phyloP scores from a whole-genome alignment of 2,797 vertebrate species.

The Spinibarbus caldwelli region DNA sequence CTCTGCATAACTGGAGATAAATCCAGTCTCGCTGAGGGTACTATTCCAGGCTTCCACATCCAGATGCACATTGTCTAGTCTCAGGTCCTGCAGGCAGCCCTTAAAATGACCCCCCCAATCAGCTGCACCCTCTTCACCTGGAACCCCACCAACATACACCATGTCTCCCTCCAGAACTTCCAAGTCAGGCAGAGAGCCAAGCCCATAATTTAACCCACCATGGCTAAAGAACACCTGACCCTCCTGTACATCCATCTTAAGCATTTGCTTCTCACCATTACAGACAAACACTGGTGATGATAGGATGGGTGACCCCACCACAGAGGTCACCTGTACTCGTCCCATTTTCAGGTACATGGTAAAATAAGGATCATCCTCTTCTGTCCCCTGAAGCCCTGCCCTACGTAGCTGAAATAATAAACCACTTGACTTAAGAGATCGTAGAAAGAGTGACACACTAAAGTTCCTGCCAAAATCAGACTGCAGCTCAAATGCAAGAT shows the following conservation, averaged over 20 bases:
- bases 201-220: constrained; percentile 66
- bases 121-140: constrained; percentile 54
- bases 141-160: constrained; percentile 83
- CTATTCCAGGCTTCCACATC: constrained; percentile 65
- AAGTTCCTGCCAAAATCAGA: constrained; percentile 76
- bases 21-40: constrained; percentile 56
- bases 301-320: constrained; percentile 51
- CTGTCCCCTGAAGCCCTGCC: constrained; percentile 7
- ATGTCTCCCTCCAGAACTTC: constrained; percentile 69
- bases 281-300: constrained; percentile 74
- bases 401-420: constrained; percentile 85
- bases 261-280: constrained; percentile 79
- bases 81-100: constrained; percentile 92
- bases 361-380: constrained; percentile 71
- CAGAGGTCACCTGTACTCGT: constrained; percentile 70
- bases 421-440: constrained; percentile 80
- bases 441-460: constrained; percentile 87
- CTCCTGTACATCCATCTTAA: constrained; percentile 77
- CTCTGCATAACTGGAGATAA: constrained; percentile 64
- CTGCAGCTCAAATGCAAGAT: constrained; percentile 76
- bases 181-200: constrained; percentile 71
- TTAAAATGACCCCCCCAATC: constrained; percentile 88
- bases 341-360: constrained; percentile 82
- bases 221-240: constrained; percentile 72
- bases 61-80: constrained; percentile 78